phyloP scores from a whole-genome alignment of 2,113 vertebrate species.

The Podarcis cretensis region DNA sequence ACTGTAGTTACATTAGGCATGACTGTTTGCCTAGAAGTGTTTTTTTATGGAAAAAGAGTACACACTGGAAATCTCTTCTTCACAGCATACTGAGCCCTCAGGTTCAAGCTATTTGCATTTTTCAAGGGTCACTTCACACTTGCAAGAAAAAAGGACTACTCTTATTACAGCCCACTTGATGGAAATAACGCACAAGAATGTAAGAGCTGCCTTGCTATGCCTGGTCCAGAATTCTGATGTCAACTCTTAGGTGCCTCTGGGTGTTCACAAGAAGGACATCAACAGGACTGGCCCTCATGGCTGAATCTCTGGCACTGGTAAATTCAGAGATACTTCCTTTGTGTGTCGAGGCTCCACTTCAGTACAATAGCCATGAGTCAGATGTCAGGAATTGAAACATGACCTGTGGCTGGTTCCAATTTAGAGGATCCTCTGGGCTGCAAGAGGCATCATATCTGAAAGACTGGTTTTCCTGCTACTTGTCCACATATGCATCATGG shows the following conservation, averaged over 20 bases:
- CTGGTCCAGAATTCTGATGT: neutral
- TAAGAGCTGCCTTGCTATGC: neutral
- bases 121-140: conserved; percentile 46
- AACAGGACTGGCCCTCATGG: neutral
- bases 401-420: neutral
- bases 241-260: neutral
- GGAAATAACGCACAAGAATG: neutral
- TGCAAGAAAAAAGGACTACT: conserved; percentile 30
- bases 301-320: neutral
- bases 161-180: conserved; percentile 5
- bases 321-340: neutral
- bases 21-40: conserved; percentile 34
- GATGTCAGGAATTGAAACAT: neutral
- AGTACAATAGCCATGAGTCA: neutral
- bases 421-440: neutral
- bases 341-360: neutral
- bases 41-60: conserved; percentile 5
- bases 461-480: too few species aligned
- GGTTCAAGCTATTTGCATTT: conserved; percentile 41
- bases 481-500: too few species aligned
- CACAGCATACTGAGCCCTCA: conserved; percentile 35
- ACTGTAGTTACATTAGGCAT: conserved; percentile 42
- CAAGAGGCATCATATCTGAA: neutral
- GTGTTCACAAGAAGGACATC: neutral
- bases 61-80: conserved; percentile 49